These are phyloP conservation scores for Laticauda colubrina DNA, from an alignment of 2,113 vertebrate genomes.

Conservation along the genomic window DNA sequence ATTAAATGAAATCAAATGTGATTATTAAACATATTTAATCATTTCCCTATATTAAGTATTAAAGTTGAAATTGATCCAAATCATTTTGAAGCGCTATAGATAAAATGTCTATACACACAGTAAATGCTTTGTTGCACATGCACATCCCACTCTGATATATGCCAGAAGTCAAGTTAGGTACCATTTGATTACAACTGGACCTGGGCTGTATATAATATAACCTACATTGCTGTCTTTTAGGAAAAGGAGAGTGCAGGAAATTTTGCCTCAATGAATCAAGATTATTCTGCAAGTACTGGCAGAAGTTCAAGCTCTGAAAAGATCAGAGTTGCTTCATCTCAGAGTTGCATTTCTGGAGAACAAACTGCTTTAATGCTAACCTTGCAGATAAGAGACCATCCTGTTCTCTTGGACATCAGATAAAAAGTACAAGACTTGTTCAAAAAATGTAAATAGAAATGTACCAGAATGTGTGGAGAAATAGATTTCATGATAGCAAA, in stretches of 20 bases:
- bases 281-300: neutral
- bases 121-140: neutral
- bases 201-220: neutral
- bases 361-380: neutral
- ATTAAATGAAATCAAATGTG: neutral
- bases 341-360: neutral
- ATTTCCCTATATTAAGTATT: neutral
- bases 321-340: neutral
- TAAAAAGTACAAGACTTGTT: neutral
- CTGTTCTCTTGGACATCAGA: slow-evolving; percentile 12
- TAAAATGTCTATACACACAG: neutral
- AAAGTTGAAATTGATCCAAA: neutral
- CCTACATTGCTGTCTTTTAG: neutral
- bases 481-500: neutral
- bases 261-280: neutral
- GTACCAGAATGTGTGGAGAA: neutral
- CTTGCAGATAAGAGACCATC: neutral
- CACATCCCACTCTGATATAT: neutral
- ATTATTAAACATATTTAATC: neutral
- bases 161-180: neutral
- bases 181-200: neutral
- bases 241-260: neutral
- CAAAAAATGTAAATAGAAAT: slow-evolving; percentile 19
- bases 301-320: slow-evolving; percentile 4
- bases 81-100: neutral